Conservation (phyloP, 2,888 invertebrate genomes). For the Drosophila antonietae region DNA sequence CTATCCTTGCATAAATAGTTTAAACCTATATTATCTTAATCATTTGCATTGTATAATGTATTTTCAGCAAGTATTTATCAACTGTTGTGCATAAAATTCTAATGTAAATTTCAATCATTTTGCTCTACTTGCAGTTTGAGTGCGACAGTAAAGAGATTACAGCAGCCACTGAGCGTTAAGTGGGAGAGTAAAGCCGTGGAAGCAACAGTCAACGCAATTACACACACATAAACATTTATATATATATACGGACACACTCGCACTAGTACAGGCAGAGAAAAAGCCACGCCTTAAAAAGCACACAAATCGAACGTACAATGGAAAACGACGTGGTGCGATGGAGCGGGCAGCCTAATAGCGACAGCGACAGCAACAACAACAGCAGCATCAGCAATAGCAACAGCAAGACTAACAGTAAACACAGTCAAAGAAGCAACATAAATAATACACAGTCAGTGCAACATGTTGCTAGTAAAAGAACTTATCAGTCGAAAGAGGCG, state of each 20-base stretch:
- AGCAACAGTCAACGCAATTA: slow-evolving; percentile 15
- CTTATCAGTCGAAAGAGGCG: slow-evolving; percentile 41
- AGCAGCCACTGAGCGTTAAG: slow-evolving; percentile 40
- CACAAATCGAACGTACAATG: slow-evolving; percentile 80
- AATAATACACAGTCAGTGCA: slow-evolving; percentile 31
- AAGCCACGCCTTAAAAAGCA: slow-evolving; percentile 44
- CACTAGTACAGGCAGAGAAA: neutral
- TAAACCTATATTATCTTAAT: neutral
- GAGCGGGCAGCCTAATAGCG: slow-evolving; percentile 70
- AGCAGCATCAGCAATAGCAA: slow-evolving; percentile 8
- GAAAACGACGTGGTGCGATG: slow-evolving; percentile 85
- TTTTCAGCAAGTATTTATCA: neutral
- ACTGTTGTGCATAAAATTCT: slow-evolving; percentile 16
- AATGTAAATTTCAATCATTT: slow-evolving; percentile 42
- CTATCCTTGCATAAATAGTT: neutral
- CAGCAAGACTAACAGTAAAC: slow-evolving; percentile 17
- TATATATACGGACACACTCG: neutral
- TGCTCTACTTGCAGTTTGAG: slow-evolving; percentile 41
- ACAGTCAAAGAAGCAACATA: slow-evolving; percentile 25
- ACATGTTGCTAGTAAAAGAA: slow-evolving; percentile 59
- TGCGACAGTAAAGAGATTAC: slow-evolving; percentile 45
- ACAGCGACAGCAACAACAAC: slow-evolving; percentile 23
- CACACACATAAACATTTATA: neutral
- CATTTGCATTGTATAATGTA: neutral
- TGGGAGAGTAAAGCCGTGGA: slow-evolving; percentile 18